Evolutionary conservation across 1,140 invertebrate species (phyloP).

Genomic region (Bombus difficillimus): DNA sequence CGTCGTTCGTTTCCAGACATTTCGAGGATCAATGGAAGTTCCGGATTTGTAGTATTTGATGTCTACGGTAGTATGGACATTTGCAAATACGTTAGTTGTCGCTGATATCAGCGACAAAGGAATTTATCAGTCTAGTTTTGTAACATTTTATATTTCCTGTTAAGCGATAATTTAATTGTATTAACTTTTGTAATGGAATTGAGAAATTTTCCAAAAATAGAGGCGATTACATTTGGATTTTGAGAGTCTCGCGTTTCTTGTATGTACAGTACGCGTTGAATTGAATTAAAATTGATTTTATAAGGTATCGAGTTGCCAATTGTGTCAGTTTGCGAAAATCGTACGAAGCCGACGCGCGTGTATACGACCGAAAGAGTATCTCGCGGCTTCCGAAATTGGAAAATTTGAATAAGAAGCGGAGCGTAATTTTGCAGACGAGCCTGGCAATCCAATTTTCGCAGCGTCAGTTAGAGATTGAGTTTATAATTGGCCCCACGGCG

Average conservation of each 20-base stretch:
- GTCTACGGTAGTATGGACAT: too few relatives aligned
- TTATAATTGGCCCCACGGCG: slow-evolving; percentile 46
- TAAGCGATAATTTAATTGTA: too few relatives aligned
- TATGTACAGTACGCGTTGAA: neutral
- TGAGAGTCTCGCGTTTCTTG: too few relatives aligned
- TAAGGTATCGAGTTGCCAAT: too few relatives aligned
- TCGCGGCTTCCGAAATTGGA: slow-evolving; percentile 1
- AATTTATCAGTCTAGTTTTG: too few relatives aligned
- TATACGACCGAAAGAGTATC: too few relatives aligned
- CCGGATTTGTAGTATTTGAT: too few relatives aligned
- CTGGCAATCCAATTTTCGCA: slow-evolving; percentile 40
- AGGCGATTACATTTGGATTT: neutral
- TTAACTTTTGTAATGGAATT: neutral
- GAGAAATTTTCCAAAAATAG: neutral
- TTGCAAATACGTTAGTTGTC: too few relatives aligned
- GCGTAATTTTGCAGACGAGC: slow-evolving; percentile 20
- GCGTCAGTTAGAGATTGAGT: slow-evolving; percentile 50
- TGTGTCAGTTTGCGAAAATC: neutral
- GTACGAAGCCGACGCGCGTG: neutral
- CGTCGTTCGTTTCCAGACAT: too few relatives aligned
- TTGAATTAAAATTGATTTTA: neutral
- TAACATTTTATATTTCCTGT: too few relatives aligned
- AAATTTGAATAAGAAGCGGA: slow-evolving; percentile 48
- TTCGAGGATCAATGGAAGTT: too few relatives aligned
- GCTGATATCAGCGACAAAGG: too few relatives aligned